Conservation (phyloP, 2,113 vertebrate species). For the Phaethornis superciliosus region DNA sequence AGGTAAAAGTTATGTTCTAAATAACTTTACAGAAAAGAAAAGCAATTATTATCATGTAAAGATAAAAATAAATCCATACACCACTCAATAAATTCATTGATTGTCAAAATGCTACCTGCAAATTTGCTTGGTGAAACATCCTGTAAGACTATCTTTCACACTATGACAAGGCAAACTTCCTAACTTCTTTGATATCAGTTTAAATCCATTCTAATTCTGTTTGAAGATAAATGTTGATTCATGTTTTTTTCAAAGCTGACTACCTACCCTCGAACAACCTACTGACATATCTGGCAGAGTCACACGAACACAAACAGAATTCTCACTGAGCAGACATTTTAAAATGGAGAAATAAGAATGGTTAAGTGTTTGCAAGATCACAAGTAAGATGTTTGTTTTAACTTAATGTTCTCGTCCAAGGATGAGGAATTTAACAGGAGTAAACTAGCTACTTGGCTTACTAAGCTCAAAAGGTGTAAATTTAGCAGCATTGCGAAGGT, state of each 20-base stretch:
- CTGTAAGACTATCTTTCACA: background rate
- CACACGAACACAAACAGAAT: background rate
- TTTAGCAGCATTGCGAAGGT: background rate
- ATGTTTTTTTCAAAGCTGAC: conserved; percentile 45
- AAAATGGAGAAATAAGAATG: conserved; percentile 1
- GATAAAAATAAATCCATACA: background rate
- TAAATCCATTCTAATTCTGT: conserved; percentile 54
- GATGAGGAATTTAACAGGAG: background rate
- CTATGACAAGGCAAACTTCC: conserved; percentile 34
- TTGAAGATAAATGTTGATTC: conserved; percentile 62
- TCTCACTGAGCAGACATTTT: background rate
- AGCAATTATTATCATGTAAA: background rate
- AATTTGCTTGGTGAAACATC: background rate
- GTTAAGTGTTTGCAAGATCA: background rate
- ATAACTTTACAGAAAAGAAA: background rate
- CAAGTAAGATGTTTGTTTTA: background rate
- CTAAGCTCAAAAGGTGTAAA: background rate
- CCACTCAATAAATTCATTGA: background rate
- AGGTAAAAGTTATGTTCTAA: background rate
- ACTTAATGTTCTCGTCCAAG: background rate
- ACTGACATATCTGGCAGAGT: conserved; percentile 29
- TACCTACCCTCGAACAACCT: conserved; percentile 20
- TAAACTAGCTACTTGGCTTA: background rate
- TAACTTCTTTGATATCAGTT: conserved; percentile 57
- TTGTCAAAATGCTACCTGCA: background rate